Percentiles rank a stretch among this genome's conserved stretches.
Conservation (phyloP, 2,888 invertebrate genomes). For the Ornithoptera alexandrae region DNA sequence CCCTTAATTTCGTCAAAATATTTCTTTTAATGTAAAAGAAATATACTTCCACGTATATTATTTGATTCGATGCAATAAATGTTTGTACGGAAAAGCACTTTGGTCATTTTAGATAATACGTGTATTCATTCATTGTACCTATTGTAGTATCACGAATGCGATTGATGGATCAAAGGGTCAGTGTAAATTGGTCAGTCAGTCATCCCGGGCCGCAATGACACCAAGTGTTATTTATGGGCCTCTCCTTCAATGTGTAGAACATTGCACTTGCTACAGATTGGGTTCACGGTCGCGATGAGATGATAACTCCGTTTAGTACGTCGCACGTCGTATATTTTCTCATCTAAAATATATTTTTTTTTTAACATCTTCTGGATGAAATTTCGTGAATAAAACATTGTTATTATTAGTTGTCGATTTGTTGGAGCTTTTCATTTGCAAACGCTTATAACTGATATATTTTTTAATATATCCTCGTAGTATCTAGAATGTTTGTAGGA, state of each 20-base stretch:
- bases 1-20: not conserved
- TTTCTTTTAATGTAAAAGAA: not conserved
- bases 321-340: not conserved
- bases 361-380: no score
- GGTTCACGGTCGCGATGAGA: constrained; percentile 63
- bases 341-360: not conserved
- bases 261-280: constrained; percentile 71
- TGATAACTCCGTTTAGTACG: constrained; percentile 25
- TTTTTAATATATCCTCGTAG: no score
- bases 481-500: no score
- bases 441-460: no score
- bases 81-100: not conserved
- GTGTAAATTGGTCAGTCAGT: constrained; percentile 55
- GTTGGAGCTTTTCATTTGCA: no score
- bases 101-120: constrained; percentile 4
- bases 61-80: not conserved
- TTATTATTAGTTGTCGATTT: no score
- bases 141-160: constrained; percentile 30
- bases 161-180: constrained; percentile 48
- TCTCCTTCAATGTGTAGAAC: constrained; percentile 55
- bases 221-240: constrained; percentile 69
- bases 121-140: not conserved
- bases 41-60: not conserved
- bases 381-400: no score
- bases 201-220: constrained; percentile 57